Percentiles rank a stretch among this genome's conserved stretches.
These are phyloP conservation scores for Unio pictorum DNA, from an alignment of 2,888 invertebrate species.

Conservation along the genomic window DNA sequence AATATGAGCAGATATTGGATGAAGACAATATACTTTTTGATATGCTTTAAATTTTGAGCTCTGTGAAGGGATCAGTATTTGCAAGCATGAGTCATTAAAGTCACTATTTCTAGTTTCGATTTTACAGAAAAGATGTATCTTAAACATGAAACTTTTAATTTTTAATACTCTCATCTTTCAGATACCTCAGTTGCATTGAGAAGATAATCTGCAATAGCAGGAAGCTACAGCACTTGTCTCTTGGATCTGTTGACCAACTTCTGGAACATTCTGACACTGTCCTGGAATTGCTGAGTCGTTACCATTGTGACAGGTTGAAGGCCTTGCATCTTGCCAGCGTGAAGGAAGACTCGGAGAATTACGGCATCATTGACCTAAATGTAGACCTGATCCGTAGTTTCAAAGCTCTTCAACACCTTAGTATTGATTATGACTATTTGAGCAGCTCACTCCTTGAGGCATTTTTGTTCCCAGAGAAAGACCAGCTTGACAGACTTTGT, in stretches of 20 bases:
- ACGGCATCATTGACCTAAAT: conserved; percentile 76
- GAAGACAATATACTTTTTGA: no score
- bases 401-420: conserved; percentile 76
- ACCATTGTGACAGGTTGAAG: conserved; percentile 76
- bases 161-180: conserved; percentile 22
- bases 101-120: no score
- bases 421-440: conserved; percentile 72
- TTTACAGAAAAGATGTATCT: no score
- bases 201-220: conserved; percentile 73
- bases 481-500: conserved; percentile 74
- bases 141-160: no score
- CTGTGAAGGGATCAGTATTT: no score
- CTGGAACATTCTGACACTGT: conserved; percentile 72
- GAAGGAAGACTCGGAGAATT: conserved; percentile 82
- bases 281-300: conserved; percentile 71
- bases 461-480: conserved; percentile 46
- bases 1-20: no score
- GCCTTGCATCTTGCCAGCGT: conserved; percentile 81
- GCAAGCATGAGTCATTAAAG: no score
- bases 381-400: conserved; percentile 77
- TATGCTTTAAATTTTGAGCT: no score
- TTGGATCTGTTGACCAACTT: conserved; percentile 76
- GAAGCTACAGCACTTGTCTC: conserved; percentile 73
- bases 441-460: conserved; percentile 59
- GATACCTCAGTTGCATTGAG: conserved; percentile 69